Base-by-base conservation (phyloP, 2,797 vertebrate species). In the Enteromius mattozi region DNA sequence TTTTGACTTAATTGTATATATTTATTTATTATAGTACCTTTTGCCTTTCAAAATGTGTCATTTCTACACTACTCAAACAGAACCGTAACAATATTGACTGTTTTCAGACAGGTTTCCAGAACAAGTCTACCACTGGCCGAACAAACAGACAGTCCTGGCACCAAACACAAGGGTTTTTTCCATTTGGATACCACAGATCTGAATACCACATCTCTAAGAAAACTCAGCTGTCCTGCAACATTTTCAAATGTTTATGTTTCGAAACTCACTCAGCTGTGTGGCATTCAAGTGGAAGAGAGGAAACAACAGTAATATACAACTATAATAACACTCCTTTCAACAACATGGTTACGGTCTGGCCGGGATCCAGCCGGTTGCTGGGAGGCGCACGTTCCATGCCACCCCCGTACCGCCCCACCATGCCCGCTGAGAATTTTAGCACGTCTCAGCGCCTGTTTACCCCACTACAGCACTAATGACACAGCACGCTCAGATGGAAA, bases 401-500 rank as follows among this genome's bases (percentile, higher is more conserved):
- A 84, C 71, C 49, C 47, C 10, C 0, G 24, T 16, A 61, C 78
- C 70, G 6, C 45, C 68, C 17, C 42, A 42, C 91, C 86, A 86
- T 88, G 88, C 91, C 90, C 86, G 85, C 78, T 78, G 82, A 84
- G 78, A 93, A 91, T 93, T 93, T 93, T 90, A 88, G 87, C 86
- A 86, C 79, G 72, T 88, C 88, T 89, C 82, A 76, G 82, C n/a
- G 84, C 85, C 86, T 91, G 89, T 92, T 93, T 92, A 92, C 86
- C 27, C 27, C 76, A 79, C 89, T 91, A 89, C 80, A 89, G 89
- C 87, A 92, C 87, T 91, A 86, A 91, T 85, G 90, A 92, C 91
- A 88, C 89, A 88, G 81, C 79, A 83, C 1, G 9, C 47, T 45
- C 35, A 54, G 68, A 76, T 49, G 65, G 72, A 88, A 85, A 90